Conservation (phyloP, 2,888 invertebrate genomes). For the Syrista parreyssii region DNA sequence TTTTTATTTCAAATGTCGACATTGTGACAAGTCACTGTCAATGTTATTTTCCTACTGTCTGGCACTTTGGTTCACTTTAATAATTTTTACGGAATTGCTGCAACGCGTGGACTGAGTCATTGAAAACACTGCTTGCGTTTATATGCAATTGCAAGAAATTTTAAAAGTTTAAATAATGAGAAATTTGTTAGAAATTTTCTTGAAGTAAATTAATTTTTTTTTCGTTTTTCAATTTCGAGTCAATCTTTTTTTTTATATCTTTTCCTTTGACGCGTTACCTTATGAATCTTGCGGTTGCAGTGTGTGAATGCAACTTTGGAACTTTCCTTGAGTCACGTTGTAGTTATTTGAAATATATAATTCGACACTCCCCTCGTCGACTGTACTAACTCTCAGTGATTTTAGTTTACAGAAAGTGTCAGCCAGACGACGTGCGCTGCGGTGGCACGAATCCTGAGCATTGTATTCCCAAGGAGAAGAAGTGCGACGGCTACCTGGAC, state of each 20-base stretch:
- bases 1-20: background rate
- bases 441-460: constrained; percentile 76
- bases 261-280: too few species aligned
- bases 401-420: constrained; percentile 88
- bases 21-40: background rate
- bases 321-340: too few species aligned
- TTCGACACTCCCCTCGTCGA: too few species aligned
- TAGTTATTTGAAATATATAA: too few species aligned
- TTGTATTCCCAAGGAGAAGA: constrained; percentile 89
- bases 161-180: background rate
- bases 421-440: constrained; percentile 89
- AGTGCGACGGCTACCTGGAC: constrained; percentile 90
- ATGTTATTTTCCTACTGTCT: background rate
- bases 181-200: background rate
- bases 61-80: background rate
- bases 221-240: too few species aligned
- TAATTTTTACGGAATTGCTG: background rate
- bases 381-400: too few species aligned
- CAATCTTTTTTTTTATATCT: too few species aligned
- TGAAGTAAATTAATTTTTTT: background rate
- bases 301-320: too few species aligned
- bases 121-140: background rate
- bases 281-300: too few species aligned
- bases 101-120: background rate
- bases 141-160: background rate